A percentile compares a stretch with the other conserved stretches of the same genome.
phyloP scores from a whole-genome alignment of 2,797 vertebrate species.

The Mus caroli region DNA sequence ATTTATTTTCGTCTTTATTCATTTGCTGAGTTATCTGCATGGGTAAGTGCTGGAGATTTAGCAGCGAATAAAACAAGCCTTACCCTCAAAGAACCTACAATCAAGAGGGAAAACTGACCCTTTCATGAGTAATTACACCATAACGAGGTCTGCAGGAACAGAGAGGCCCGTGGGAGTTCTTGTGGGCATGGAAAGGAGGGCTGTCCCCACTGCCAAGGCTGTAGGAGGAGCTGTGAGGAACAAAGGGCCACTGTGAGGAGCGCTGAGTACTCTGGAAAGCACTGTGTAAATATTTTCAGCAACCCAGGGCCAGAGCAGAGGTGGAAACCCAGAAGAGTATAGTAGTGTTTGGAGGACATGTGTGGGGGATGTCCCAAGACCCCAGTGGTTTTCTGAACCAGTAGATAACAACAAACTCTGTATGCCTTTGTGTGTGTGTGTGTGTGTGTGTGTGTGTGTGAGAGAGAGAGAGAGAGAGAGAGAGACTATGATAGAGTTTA shows the following conservation, averaged over 20 bases:
- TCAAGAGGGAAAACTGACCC: background rate
- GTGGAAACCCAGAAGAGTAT: background rate
- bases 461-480: no score
- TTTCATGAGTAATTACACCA: background rate
- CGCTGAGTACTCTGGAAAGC: background rate
- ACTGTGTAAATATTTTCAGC: background rate
- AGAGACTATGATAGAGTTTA: background rate
- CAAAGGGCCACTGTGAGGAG: background rate
- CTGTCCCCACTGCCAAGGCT: background rate
- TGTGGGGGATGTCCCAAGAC: background rate
- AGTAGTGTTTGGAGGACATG: no score
- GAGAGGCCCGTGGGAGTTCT: background rate
- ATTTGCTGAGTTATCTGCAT: background rate
- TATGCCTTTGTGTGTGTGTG: background rate
- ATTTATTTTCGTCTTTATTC: background rate
- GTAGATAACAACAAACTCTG: background rate
- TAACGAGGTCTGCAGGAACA: background rate
- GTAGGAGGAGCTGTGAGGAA: background rate
- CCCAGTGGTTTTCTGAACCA: background rate
- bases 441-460: no score
- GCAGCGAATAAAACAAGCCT: conserved; percentile 30
- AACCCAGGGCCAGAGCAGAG: background rate
- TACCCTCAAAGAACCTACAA: background rate
- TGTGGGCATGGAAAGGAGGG: background rate
- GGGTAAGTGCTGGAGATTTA: background rate